Evolutionary conservation across 2,888 invertebrate genomes (phyloP).

Genomic region (Netelia virgata): DNA sequence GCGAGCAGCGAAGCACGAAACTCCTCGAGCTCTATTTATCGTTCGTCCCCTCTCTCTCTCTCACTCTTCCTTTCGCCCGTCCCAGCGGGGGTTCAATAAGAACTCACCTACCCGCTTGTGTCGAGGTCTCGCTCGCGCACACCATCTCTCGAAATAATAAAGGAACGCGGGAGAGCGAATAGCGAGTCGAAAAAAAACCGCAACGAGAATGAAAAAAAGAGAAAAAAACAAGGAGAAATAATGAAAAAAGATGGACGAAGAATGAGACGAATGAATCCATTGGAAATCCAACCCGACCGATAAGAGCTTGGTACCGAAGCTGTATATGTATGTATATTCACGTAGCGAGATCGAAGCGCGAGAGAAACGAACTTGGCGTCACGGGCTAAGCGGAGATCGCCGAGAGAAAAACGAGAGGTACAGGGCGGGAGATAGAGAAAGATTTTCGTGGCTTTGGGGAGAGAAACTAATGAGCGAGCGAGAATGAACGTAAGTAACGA

Average conservation of each 20-base stretch:
- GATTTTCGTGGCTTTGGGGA: constrained; percentile 51
- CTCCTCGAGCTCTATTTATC: constrained; percentile 66
- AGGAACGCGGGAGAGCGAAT: constrained; percentile 49
- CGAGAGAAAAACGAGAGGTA: constrained; percentile 58
- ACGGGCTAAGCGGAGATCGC: constrained; percentile 44
- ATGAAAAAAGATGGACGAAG: constrained; percentile 49
- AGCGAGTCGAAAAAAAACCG: constrained; percentile 35
- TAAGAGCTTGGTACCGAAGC: constrained; percentile 51
- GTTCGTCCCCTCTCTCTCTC: constrained; percentile 45
- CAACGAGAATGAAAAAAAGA: constrained; percentile 49
- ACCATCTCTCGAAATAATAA: constrained; percentile 51
- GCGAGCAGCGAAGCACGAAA: constrained; percentile 56
- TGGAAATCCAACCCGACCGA: constrained; percentile 66
- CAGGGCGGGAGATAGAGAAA: constrained; percentile 56
- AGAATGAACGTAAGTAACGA: constrained; percentile 73
- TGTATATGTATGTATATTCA: constrained; percentile 7
- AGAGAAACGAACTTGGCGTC: constrained; percentile 54
- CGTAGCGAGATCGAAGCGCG: constrained; percentile 50
- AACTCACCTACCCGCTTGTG: constrained; percentile 47
- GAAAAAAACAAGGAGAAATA: constrained; percentile 18
- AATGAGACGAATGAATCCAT: constrained; percentile 66
- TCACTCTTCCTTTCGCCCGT: background rate
- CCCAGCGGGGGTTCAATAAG: constrained; percentile 62
- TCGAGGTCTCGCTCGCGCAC: background rate
- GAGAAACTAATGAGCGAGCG: constrained; percentile 64